A percentile compares a stretch with the other conserved stretches of the same genome.
phyloP scores from a whole-genome alignment of 2,797 vertebrate genomes.

The Streptopelia turtur region DNA sequence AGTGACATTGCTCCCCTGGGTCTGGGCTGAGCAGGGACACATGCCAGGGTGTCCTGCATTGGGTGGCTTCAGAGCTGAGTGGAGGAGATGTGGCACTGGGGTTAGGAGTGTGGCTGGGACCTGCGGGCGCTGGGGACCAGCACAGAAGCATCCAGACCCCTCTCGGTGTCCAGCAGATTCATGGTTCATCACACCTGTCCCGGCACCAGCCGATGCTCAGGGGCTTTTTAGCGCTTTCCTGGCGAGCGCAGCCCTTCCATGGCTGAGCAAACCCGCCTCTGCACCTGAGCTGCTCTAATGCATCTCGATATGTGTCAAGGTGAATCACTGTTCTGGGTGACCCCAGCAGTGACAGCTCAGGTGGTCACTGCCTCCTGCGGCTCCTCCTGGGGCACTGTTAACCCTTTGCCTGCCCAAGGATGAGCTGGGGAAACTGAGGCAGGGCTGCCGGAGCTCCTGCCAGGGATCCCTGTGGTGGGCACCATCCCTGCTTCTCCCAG shows the following conservation, averaged over 20 bases:
- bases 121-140: neutral
- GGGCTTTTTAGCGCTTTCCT: neutral
- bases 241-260: accelerated
- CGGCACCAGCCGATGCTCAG: accelerated
- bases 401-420: neutral
- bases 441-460: neutral
- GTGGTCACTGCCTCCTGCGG: neutral
- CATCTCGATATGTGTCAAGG: conserved; percentile 26
- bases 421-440: neutral
- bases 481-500: neutral
- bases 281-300: neutral
- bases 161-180: accelerated
- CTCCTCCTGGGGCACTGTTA: neutral
- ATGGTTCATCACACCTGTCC: accelerated
- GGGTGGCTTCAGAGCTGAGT: neutral
- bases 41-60: neutral
- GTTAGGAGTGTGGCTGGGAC: neutral
- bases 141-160: neutral
- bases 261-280: accelerated
- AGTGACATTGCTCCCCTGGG: neutral
- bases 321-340: conserved; percentile 21
- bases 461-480: neutral
- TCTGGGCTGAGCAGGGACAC: neutral
- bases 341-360: neutral
- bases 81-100: accelerated